Percentiles rank a stretch among this genome's conserved stretches.
Conservation (phyloP, 2,113 vertebrate species). For the Microcebus ravelobensis region DNA sequence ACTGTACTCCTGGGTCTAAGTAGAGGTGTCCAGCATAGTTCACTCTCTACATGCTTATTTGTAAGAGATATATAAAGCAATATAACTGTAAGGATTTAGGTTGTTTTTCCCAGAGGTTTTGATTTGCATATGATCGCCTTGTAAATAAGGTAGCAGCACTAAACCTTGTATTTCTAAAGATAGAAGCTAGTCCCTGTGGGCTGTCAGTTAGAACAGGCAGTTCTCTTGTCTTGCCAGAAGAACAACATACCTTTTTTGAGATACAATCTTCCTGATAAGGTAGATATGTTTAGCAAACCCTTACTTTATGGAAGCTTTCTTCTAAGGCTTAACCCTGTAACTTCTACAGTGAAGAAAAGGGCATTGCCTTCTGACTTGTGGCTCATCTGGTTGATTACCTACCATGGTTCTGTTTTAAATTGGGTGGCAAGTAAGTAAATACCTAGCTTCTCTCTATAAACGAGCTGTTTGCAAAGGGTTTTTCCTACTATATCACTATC, state of each 20-base stretch:
- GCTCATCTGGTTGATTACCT: neutral
- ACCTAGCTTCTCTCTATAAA: neutral
- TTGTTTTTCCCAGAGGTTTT: neutral
- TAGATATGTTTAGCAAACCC: neutral
- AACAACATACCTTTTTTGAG: constrained; percentile 18
- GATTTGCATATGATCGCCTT: neutral
- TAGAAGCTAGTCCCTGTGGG: neutral
- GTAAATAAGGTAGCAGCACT: neutral
- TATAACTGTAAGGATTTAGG: neutral
- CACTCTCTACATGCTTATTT: neutral
- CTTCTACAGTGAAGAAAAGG: neutral
- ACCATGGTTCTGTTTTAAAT: neutral
- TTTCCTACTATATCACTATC: neutral
- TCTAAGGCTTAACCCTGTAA: neutral
- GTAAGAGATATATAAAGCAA: neutral
- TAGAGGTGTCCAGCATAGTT: neutral
- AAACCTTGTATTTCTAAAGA: neutral
- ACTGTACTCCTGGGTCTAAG: neutral
- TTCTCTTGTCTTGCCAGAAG: constrained; percentile 46
- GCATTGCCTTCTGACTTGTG: neutral
- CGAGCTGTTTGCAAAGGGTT: neutral
- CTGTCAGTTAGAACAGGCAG: neutral
- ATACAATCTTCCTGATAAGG: constrained; percentile 28
- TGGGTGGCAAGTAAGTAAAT: neutral
- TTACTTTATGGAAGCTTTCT: constrained; percentile 6